These are phyloP conservation scores for Apoda limacodes DNA, from an alignment of 2,888 invertebrate genomes.

Conservation along the genomic window DNA sequence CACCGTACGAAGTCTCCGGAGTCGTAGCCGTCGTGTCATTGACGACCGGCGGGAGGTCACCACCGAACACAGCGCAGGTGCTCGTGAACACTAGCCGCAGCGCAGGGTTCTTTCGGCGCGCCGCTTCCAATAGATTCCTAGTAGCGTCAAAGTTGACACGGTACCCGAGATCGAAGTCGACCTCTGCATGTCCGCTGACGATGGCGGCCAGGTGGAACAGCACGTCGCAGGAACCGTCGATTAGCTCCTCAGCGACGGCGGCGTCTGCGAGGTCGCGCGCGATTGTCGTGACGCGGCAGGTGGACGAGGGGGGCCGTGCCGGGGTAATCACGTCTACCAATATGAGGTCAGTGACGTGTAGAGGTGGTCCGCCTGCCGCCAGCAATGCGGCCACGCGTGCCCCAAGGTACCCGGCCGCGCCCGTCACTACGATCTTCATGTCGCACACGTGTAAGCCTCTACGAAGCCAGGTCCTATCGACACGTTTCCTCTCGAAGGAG, in stretches of 20 bases:
- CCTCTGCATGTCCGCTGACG: slow-evolving; percentile 53
- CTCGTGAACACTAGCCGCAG: slow-evolving; percentile 44
- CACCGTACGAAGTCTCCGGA: slow-evolving; percentile 51
- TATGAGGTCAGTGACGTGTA: slow-evolving; percentile 27
- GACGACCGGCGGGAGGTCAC: slow-evolving; percentile 31
- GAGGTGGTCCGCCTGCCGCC: slow-evolving; percentile 23
- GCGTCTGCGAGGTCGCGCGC: slow-evolving; percentile 26
- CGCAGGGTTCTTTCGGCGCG: slow-evolving; percentile 28
- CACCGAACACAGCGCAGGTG: slow-evolving; percentile 45
- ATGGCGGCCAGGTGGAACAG: slow-evolving; percentile 52
- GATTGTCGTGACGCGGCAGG: slow-evolving; percentile 20
- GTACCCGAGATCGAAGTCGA: slow-evolving; percentile 46
- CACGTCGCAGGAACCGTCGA: slow-evolving; percentile 28
- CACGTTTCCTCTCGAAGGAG: too few relatives aligned
- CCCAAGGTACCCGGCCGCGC: slow-evolving; percentile 44
- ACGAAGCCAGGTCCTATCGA: too few relatives aligned
- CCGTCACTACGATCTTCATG: slow-evolving; percentile 48
- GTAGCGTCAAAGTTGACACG: slow-evolving; percentile 50
- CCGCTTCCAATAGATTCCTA: slow-evolving; percentile 38
- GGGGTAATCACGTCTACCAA: slow-evolving; percentile 24
- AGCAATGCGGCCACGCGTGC: slow-evolving; percentile 31
- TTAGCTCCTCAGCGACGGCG: slow-evolving; percentile 28
- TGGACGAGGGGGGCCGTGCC: slow-evolving; percentile 23
- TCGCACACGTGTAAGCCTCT: too few relatives aligned
- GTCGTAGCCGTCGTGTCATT: slow-evolving; percentile 37